These are phyloP conservation scores for Acronicta leporina DNA, from an alignment of 2,888 invertebrate genomes.

Conservation along the genomic window DNA sequence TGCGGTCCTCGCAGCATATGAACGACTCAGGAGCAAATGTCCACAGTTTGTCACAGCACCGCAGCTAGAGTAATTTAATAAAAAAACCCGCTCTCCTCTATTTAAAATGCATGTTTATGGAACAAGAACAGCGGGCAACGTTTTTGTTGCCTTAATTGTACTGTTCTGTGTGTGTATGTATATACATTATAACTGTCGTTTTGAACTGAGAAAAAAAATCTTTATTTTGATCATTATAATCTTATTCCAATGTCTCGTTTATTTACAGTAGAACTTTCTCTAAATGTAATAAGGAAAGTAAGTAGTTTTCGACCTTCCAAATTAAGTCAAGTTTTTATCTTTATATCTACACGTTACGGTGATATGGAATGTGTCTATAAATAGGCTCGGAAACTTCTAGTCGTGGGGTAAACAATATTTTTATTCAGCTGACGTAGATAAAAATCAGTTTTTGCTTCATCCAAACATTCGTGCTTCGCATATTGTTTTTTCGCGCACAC, in stretches of 20 bases:
- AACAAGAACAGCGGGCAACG: conserved; percentile 41
- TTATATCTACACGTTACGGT: conserved; percentile 48
- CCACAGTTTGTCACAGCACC: conserved; percentile 74
- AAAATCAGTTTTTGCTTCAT: conserved; percentile 74
- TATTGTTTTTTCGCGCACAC: conserved; percentile 75
- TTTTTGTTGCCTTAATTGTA: conserved; percentile 36
- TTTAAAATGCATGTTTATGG: conserved; percentile 53
- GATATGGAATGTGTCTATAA: conserved; percentile 30
- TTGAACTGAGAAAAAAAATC: conserved; percentile 20
- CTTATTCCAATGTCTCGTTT: conserved; percentile 11
- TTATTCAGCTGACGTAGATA: conserved; percentile 68
- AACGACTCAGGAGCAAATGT: conserved; percentile 62
- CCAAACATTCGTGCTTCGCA: conserved; percentile 63
- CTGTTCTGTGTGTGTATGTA: conserved; percentile 26
- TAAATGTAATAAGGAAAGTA: conserved; percentile 45
- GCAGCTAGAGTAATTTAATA: conserved; percentile 74
- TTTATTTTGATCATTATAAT: conserved; percentile 33
- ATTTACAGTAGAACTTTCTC: conserved; percentile 19
- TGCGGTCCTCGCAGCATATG: conserved; percentile 62
- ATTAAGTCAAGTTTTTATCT: conserved; percentile 50
- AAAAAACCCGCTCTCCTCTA: conserved; percentile 61
- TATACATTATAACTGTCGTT: conserved; percentile 4
- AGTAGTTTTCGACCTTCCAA: conserved; percentile 22
- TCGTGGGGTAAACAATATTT: conserved; percentile 55
- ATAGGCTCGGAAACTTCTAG: conserved; percentile 40